A percentile compares a stretch with the other conserved stretches of the same genome.
These are phyloP conservation scores for Paragorgia papillata DNA, from an alignment of 92 coral and sea anemone genomes.

Conservation along the genomic window DNA sequence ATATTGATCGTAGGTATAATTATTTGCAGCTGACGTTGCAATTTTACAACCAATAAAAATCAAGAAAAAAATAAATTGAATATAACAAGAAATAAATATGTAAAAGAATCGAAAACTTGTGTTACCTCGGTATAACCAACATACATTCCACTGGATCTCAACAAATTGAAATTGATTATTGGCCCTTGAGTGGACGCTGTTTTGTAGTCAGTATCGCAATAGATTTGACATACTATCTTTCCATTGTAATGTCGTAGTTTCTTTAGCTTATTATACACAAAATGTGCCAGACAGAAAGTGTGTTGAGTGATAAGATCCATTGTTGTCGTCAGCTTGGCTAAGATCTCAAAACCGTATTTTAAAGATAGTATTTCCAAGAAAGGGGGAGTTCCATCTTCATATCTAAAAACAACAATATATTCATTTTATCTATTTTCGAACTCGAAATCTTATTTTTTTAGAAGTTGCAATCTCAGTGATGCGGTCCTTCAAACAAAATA, in stretches of 20 bases:
- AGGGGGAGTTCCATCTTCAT: constrained; percentile 94
- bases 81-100: too few relatives aligned
- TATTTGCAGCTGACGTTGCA: too few relatives aligned
- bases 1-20: too few relatives aligned
- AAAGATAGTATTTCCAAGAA: constrained; percentile 84
- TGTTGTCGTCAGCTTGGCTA: constrained; percentile 64
- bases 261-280: constrained; percentile 67
- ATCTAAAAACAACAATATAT: constrained; percentile 49
- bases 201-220: constrained; percentile 79
- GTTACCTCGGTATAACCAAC: constrained; percentile 97
- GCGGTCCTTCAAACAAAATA: too few relatives aligned
- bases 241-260: constrained; percentile 76
- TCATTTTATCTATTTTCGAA: background rate
- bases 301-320: constrained; percentile 67
- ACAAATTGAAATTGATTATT: constrained; percentile 78
- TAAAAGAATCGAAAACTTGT: constrained; percentile 24
- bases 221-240: constrained; percentile 59
- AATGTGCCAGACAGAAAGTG: constrained; percentile 80
- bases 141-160: constrained; percentile 77
- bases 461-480: too few relatives aligned
- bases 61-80: too few relatives aligned
- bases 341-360: constrained; percentile 70
- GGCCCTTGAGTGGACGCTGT: constrained; percentile 76
- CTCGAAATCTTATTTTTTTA: too few relatives aligned
- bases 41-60: too few relatives aligned